phyloP scores from a whole-genome alignment of 2,888 invertebrate species.

The Acanthosepion esculentum region DNA sequence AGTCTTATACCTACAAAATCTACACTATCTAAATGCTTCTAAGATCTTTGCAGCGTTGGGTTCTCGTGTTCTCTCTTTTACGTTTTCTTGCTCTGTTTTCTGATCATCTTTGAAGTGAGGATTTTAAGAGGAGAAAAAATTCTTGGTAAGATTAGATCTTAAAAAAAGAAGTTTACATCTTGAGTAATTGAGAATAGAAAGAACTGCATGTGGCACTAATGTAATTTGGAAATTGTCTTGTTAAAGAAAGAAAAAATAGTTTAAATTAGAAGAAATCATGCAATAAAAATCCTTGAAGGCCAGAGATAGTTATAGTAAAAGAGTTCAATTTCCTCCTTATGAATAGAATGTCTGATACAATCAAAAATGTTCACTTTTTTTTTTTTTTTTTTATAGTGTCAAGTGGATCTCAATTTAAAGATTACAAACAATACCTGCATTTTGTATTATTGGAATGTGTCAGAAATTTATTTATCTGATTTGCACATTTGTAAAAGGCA shows the following conservation, averaged over 20 bases:
- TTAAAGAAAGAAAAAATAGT: not conserved
- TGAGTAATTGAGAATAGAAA: not conserved
- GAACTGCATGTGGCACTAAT: not conserved
- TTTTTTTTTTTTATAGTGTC: no score
- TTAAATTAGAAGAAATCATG: not conserved
- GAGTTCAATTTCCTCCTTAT: not conserved
- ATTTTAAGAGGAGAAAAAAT: not conserved
- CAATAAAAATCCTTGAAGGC: not conserved
- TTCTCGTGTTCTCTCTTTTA: not conserved
- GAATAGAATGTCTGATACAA: not conserved
- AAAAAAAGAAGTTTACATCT: not conserved
- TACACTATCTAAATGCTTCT: not conserved
- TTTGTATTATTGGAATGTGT: no score
- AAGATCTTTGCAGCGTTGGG: not conserved
- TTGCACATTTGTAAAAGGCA: no score
- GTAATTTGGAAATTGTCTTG: constrained; percentile 24
- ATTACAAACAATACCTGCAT: no score
- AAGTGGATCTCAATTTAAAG: no score
- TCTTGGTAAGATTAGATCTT: not conserved
- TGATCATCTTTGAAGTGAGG: no score
- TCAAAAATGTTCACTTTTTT: no score
- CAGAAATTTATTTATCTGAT: no score
- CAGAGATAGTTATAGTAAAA: not conserved
- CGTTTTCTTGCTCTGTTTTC: not conserved
- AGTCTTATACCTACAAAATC: not conserved